Evolutionary conservation across 2,888 invertebrate species (phyloP).

Genomic region (Sericinus montela): DNA sequence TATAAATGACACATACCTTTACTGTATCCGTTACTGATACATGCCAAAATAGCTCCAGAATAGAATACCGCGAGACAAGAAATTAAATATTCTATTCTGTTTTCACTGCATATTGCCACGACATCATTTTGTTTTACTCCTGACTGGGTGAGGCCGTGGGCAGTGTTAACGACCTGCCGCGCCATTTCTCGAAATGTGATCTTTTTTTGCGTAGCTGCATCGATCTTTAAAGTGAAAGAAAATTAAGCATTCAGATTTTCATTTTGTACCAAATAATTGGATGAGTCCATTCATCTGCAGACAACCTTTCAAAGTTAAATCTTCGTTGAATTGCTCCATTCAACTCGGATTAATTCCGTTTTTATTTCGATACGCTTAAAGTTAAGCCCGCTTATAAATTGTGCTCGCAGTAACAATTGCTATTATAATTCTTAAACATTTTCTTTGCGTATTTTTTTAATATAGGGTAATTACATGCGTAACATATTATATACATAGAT

Average conservation of each 20-base stretch:
- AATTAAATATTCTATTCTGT: constrained; percentile 40
- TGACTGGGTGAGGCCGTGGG: constrained; percentile 31
- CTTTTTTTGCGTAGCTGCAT: constrained; percentile 32
- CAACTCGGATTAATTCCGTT: constrained; percentile 14
- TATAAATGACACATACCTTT: constrained; percentile 32
- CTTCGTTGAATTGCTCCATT: constrained; percentile 17
- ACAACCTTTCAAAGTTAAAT: constrained; percentile 16
- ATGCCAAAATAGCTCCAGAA: constrained; percentile 39
- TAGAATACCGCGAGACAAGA: constrained; percentile 38
- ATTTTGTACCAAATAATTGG: constrained; percentile 16
- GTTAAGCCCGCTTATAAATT: constrained; percentile 12
- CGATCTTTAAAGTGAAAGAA: constrained; percentile 32
- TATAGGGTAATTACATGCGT: too few relatives aligned
- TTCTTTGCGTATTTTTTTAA: not conserved
- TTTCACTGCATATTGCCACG: constrained; percentile 47
- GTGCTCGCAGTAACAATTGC: not conserved
- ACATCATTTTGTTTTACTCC: constrained; percentile 40
- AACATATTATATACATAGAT: too few relatives aligned
- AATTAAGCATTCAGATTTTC: constrained; percentile 13
- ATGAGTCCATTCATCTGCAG: constrained; percentile 14
- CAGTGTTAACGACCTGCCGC: constrained; percentile 39
- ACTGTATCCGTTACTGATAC: constrained; percentile 43
- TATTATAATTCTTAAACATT: too few relatives aligned
- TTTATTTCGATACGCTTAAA: constrained; percentile 18
- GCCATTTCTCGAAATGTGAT: constrained; percentile 38